These are phyloP conservation scores for Dendroctonus ponderosae DNA, from an alignment of 1,140 invertebrate species.

Conservation along the genomic window DNA sequence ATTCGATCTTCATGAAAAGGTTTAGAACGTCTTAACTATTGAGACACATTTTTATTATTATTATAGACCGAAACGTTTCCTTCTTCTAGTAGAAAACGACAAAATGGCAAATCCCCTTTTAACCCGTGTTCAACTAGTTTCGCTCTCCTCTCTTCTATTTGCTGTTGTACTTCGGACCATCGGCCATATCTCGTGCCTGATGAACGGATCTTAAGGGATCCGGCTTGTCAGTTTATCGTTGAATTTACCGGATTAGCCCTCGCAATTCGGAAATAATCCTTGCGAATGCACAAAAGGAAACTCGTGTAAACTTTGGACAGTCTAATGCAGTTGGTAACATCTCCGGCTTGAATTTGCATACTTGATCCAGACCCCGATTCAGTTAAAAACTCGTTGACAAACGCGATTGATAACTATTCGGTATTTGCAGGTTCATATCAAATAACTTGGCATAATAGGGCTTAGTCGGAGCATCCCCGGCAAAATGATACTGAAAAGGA, in stretches of 20 bases:
- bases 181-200: slow-evolving; percentile 11
- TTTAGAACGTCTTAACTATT: no score
- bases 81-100: neutral
- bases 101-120: slow-evolving; percentile 13
- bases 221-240: slow-evolving; percentile 9
- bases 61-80: no score
- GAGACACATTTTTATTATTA: no score
- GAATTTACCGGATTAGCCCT: slow-evolving; percentile 10
- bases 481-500: neutral
- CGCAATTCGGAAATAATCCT: neutral
- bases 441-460: no score
- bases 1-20: no score
- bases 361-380: no score
- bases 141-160: slow-evolving; percentile 9
- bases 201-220: slow-evolving; percentile 16
- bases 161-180: neutral
- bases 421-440: no score
- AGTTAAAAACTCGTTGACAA: no score
- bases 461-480: neutral
- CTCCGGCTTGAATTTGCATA: no score
- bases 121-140: slow-evolving; percentile 15
- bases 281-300: neutral
- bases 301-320: no score
- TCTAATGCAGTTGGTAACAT: no score
- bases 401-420: no score